These are phyloP conservation scores for Chloroceryle inda DNA, from an alignment of 2,797 vertebrate species.

Conservation along the genomic window DNA sequence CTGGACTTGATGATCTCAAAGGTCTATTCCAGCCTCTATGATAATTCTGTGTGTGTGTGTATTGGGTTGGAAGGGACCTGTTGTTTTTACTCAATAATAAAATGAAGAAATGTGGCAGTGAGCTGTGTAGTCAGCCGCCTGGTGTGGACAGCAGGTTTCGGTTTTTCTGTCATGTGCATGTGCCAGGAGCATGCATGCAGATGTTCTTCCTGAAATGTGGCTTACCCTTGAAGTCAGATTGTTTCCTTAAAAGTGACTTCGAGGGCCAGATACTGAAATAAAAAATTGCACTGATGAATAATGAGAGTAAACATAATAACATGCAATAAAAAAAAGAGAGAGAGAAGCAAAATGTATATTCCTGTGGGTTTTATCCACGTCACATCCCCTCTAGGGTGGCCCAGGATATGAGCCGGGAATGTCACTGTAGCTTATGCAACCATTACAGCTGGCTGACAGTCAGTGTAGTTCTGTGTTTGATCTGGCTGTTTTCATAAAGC, in stretches of 20 bases:
- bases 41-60: too few relatives aligned
- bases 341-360: neutral
- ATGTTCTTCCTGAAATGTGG: neutral
- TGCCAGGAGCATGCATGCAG: fast-evolving
- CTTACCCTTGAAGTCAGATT: neutral
- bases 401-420: neutral
- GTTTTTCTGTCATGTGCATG: fast-evolving
- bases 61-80: neutral
- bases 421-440: neutral
- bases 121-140: neutral
- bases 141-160: neutral
- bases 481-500: slow-evolving; percentile 19
- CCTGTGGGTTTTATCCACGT: neutral
- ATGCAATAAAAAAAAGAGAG: neutral
- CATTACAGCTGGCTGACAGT: neutral
- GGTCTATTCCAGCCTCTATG: too few relatives aligned
- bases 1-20: too few relatives aligned
- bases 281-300: neutral
- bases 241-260: neutral
- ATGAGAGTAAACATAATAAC: neutral
- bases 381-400: neutral
- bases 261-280: neutral
- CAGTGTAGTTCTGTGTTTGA: neutral
- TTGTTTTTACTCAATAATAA: neutral
- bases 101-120: neutral